Base-by-base conservation (phyloP, 2,888 invertebrate genomes). In the Lasioglossum calceatum region DNA sequence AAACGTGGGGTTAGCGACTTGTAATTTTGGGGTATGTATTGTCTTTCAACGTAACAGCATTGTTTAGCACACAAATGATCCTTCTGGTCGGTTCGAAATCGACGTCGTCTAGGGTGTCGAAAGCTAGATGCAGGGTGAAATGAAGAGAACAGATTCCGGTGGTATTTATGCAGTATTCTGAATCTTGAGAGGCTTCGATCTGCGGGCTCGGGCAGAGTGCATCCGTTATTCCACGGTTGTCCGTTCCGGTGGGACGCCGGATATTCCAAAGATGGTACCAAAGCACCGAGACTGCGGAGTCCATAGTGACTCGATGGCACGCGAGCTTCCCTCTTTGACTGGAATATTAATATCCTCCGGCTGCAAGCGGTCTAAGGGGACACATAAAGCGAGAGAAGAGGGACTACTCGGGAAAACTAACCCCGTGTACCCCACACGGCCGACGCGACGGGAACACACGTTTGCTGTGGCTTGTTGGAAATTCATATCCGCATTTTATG, bases 201-300 rank as follows among this genome's bases (percentile, higher is more conserved):
- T 74, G 54, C 79, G 64, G 79, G 77, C 86, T 81, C 58, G 76
- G 23, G 61, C 64, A 82, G 86, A 81, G 88, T 82, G 87, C 86
- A 87, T 90, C 89, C 87, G 90, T 89, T 84, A 91, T 91, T 91
- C 88, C 82, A 86, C 61, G 82, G 77, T 84, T 79, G 89, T 91
- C 83, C 79, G 87, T 87, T 90, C 89, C 89, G 77, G 61, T 77
- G 91, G 89, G 90, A 91, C 88, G 61, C 86, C 82, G 89, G 86
- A 88, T 91, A 91, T 92, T 89, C 87, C 90, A 87, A 88, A 91
- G 92, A 92, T 92, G 93, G 91, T 87, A 91, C 79, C 86, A 82
- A 83, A 84, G 78, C 87, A 90, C 84, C 77, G 90, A 72, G 84
- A 86, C 90, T 82, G 80, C 82, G 78, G 75, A 78, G 74, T 83